Base-by-base conservation (phyloP, 2,888 invertebrate species). In the Agrochola lota region DNA sequence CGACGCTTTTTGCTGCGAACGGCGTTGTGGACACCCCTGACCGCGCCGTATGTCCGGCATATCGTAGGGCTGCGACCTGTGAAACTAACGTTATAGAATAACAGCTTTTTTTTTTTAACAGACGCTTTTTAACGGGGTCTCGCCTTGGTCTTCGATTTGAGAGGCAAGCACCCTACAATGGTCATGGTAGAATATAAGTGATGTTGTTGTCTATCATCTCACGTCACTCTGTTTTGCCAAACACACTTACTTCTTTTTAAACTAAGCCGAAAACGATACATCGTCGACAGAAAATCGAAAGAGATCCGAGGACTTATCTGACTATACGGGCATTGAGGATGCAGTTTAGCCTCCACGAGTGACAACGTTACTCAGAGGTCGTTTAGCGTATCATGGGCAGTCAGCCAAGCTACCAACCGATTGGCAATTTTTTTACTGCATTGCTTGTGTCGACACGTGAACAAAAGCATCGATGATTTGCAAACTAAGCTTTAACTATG, bases 1-100 rank as follows among this genome's bases (percentile, higher is more conserved):
- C 86, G 86, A 89, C 77, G 91, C 91, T 95, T 95, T 96, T 95
- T 95, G 94, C 92, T 77, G 78, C 81, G 72, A 76, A 64, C 73
- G 73, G 62, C 77, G 70, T 78, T 86, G 83, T 75, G 88, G 87
- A 86, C 82, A 87, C 85, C 86, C 79, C 80, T 83, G 79, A 87
- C 88, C 88, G 68, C 88, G 79, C 72, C 81, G 80, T 70, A 90
- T 89, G 80, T 74, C 87, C 79, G 40, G 30, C 66, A 11, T 11
- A 26, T 7, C 26, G 57, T 83, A 87, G 87, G 75, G 87, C 35
- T 87, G 87, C 40, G 40, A 78, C 66, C 12, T 63, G 26, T 9
- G 9, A 40, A 17, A 59, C 17, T 30, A 26, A 60, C 55, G 8
- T 46, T 55, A 30, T 30, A 6, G 23, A 49, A 73, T 68, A 30